Percentiles rank a stretch among this genome's conserved stretches.
Conservation (phyloP, 2,888 invertebrate genomes). For the Dynastes tityus region DNA sequence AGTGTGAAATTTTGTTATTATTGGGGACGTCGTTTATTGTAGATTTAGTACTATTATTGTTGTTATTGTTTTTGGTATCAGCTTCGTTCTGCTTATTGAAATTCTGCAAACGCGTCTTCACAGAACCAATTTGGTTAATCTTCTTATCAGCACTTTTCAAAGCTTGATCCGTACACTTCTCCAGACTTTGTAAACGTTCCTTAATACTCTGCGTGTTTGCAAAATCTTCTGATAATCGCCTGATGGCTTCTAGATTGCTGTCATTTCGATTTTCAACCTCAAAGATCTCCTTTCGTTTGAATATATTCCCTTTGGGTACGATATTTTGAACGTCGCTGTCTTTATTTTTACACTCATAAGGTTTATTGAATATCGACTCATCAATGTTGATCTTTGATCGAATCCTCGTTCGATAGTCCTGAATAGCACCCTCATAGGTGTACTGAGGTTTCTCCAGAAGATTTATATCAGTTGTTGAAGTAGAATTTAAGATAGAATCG, state of each 20-base stretch:
- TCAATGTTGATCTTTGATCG: slow-evolving; percentile 70
- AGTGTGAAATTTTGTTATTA: slow-evolving; percentile 61
- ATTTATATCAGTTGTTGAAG: slow-evolving; percentile 10
- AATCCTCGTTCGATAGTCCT: slow-evolving; percentile 87
- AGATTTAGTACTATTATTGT: slow-evolving; percentile 57
- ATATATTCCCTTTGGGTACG: slow-evolving; percentile 86
- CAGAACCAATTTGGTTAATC: slow-evolving; percentile 51
- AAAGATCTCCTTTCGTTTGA: slow-evolving; percentile 87
- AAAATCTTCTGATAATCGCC: slow-evolving; percentile 77
- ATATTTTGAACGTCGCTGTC: slow-evolving; percentile 64
- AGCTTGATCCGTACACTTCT: slow-evolving; percentile 77
- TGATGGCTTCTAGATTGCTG: slow-evolving; percentile 70
- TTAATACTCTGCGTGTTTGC: slow-evolving; percentile 80
- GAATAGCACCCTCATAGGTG: slow-evolving; percentile 90
- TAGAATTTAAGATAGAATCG: slow-evolving; percentile 44
- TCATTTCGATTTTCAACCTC: slow-evolving; percentile 78
- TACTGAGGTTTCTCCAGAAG: slow-evolving; percentile 73
- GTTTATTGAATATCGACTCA: slow-evolving; percentile 63
- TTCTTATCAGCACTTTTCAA: slow-evolving; percentile 54
- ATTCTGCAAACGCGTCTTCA: slow-evolving; percentile 56
- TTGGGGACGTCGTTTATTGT: slow-evolving; percentile 40
- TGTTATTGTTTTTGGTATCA: slow-evolving; percentile 58
- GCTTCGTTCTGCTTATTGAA: slow-evolving; percentile 54
- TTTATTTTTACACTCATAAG: slow-evolving; percentile 61
- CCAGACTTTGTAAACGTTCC: slow-evolving; percentile 80